Evolutionary conservation across 2,797 vertebrate species (phyloP), one percentile per base, ranked within the genome.

Genomic region (Phrynocephalus guinanensis): DNA sequence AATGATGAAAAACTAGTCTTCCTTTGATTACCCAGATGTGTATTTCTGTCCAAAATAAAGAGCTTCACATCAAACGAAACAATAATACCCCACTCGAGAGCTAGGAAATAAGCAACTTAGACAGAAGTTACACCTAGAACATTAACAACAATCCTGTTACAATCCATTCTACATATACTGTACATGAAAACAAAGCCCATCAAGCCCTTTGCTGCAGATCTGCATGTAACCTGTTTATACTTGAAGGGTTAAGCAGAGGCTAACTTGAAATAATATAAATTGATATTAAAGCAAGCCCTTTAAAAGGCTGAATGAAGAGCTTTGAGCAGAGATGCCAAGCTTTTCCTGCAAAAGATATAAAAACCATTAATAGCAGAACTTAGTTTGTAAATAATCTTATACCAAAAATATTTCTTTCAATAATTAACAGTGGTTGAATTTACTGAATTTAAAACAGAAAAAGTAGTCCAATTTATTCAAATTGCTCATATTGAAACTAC

Each of bases 21-120:
- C 86, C 82, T 82, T 68, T 83, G 83, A 44, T 67, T 83, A 90
- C 1, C 78, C 30, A 82, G 38, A 24, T 84, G 73, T 28, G 80
- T 30, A 68, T 84, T 75, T 77, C 90, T 82, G 89, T 91, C 15
- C 63, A 48, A 68, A 67, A 79, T 86, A 1, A 6, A 33, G 6
- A 79, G 6, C 10, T 71, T 88, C 68, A n/a, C 82, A 67, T 16
- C 73, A 56, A 15, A 28, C 26, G 2, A 66, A 81, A 80, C 33
- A 52, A 52, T 66, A 6, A 26, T 44, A 79, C 48, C 63, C 30
- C 73, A 68, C 48, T 67, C 28, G 11, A 78, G 16, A 78, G 78
- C 48, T 20, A 88, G 24, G 11, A 30, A 15, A 13, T n/a, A 60
- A 26, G 44, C 30, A 84, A 26, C 77, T 73, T 84, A 56, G 50